Base-by-base conservation (phyloP, 2,113 vertebrate genomes). In the Crotalus helleri region DNA sequence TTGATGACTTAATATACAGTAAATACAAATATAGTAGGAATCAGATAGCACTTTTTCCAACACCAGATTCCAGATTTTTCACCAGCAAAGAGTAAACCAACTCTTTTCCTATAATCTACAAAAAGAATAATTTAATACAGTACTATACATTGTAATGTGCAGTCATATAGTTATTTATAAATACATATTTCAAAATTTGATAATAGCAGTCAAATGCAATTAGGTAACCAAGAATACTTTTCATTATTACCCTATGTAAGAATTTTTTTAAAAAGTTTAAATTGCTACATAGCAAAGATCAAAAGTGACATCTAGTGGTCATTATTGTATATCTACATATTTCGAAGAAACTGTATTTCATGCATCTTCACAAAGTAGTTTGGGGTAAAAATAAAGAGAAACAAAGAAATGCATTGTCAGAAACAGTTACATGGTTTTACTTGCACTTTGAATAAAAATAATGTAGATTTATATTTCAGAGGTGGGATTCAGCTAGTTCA, bases 271-370 rank as follows among this genome's bases (percentile, higher is more conserved):
- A 87, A 92, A 87, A 55, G 4, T 59, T n/a, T 55, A 90, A 54
- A 21, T 26, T 87, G 64, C 24, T n/a, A 87, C 24, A 64, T 87
- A 87, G n/a, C 61, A 17, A 92, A 94, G 97, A 88, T 90, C 96
- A 94, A 95, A 1, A 91, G 10, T 69, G 96, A 85, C 97, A 96
- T 54, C 97, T 96, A 93, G 96, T 54, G 96, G 94, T 10, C 23
- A 17, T 29, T 46, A 49, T 49, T 33, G 46, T 21, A 55, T 4
- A 88, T 51, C 59, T 91, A 64, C 17, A 33, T 5, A 87, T 33
- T 13, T 59, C 26, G 55, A 57, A 24, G 4, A 46, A 24, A 39
- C 9, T 12, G 46, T 10, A n/a, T 44, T 39, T 49, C 44, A 3
- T 57, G 12, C 1, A 19, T n/a, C 12, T 89, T 59, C 24, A n/a